Conservation (phyloP, 2,888 invertebrate species). For the Brenthis daphne region DNA sequence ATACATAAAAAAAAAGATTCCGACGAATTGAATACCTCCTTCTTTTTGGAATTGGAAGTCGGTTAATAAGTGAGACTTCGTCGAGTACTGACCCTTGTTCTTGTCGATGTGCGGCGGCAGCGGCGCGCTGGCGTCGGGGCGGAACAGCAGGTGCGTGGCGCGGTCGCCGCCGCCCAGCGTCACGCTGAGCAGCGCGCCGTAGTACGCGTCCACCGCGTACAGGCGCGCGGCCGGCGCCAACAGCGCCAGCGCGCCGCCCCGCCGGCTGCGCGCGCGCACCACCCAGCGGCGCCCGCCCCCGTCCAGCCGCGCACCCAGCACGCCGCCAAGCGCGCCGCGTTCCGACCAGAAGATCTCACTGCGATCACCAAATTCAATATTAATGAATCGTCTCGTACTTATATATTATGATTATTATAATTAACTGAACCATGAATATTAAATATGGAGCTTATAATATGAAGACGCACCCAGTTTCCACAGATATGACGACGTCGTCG, state of each 20-base stretch:
- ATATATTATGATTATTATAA: background rate
- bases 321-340: slow-evolving; percentile 83
- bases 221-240: slow-evolving; percentile 88
- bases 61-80: too few species aligned
- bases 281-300: slow-evolving; percentile 81
- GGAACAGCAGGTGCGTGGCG: slow-evolving; percentile 55
- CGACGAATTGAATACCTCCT: too few species aligned
- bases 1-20: too few species aligned
- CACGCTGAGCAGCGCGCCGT: slow-evolving; percentile 86
- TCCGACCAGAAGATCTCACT: slow-evolving; percentile 89
- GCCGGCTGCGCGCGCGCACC: slow-evolving; percentile 83
- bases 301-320: slow-evolving; percentile 85
- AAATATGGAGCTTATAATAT: background rate
- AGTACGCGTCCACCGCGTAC: slow-evolving; percentile 93
- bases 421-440: too few species aligned
- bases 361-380: slow-evolving; percentile 26
- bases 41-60: too few species aligned
- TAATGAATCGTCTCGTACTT: background rate
- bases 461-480: slow-evolving; percentile 77
- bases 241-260: slow-evolving; percentile 89
- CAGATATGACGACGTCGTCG: slow-evolving; percentile 86
- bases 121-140: slow-evolving; percentile 38
- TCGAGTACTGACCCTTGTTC: slow-evolving; percentile 5
- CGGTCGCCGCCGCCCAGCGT: slow-evolving; percentile 86
- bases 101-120: slow-evolving; percentile 35